Evolutionary conservation across 1,140 invertebrate species (phyloP).

Genomic region (Cotesia vestalis): DNA sequence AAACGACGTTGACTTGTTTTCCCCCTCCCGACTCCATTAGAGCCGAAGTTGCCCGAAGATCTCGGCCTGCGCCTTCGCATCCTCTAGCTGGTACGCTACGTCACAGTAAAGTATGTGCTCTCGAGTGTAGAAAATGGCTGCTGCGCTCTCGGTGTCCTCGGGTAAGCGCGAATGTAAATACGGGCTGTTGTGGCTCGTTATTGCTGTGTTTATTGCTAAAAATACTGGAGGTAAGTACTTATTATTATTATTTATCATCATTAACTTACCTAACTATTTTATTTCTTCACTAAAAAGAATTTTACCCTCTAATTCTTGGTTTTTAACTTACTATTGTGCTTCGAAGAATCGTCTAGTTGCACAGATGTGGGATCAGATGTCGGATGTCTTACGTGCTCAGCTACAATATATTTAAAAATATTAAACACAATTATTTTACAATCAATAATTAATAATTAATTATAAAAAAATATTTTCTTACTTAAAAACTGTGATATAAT

Average conservation of each 20-base stretch:
- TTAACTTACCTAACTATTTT: too few species aligned
- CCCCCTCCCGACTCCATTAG: too few species aligned
- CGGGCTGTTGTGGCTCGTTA: slow-evolving; percentile 52
- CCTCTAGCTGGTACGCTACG: slow-evolving; percentile 49
- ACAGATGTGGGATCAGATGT: too few species aligned
- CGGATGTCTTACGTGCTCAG: background rate
- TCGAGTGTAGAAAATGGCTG: slow-evolving; percentile 64
- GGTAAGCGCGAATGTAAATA: slow-evolving; percentile 59
- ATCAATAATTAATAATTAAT: too few species aligned
- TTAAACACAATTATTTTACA: too few species aligned
- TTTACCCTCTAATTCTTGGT: background rate
- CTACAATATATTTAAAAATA: background rate
- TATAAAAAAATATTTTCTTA: too few species aligned
- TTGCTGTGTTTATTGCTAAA: slow-evolving; percentile 50
- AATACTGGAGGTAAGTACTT: slow-evolving; percentile 56
- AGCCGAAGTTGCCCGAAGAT: background rate
- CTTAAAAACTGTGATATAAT: too few species aligned
- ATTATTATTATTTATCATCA: slow-evolving; percentile 1
- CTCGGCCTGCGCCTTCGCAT: slow-evolving; percentile 45
- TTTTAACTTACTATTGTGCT: too few species aligned
- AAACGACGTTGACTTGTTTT: too few species aligned
- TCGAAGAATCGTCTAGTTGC: too few species aligned
- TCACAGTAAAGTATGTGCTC: slow-evolving; percentile 65
- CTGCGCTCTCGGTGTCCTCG: slow-evolving; percentile 51
- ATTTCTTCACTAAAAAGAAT: background rate